These are phyloP conservation scores for Gadus macrocephalus DNA, from an alignment of 2,113 vertebrate genomes.

Conservation along the genomic window DNA sequence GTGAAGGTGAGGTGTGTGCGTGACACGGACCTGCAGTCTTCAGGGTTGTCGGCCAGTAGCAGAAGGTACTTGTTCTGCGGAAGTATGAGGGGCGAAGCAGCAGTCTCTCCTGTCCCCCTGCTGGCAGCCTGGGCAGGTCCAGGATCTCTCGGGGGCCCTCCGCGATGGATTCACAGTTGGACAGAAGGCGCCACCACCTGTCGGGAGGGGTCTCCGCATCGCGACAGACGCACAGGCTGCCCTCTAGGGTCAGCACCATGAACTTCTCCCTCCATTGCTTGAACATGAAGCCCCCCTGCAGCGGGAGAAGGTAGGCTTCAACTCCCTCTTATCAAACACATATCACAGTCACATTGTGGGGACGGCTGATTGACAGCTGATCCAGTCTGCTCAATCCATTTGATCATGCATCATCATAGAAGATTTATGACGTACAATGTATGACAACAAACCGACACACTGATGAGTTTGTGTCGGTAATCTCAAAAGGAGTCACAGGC, in stretches of 20 bases:
- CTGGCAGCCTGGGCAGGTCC: conserved; percentile 73
- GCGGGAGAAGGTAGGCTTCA: not conserved
- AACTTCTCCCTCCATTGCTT: conserved; percentile 84
- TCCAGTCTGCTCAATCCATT: no score
- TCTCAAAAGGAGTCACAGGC: no score
- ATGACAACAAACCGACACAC: no score
- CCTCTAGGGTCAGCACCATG: conserved; percentile 71
- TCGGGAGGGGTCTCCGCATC: conserved; percentile 72
- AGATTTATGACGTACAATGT: no score
- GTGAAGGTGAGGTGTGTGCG: not conserved
- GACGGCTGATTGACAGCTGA: no score
- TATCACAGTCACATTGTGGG: no score
- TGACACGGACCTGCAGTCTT: conserved; percentile 71
- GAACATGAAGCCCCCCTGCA: conserved; percentile 78
- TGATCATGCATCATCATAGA: no score
- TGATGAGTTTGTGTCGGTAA: no score
- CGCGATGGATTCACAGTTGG: conserved; percentile 65
- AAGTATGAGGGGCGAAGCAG: conserved; percentile 77
- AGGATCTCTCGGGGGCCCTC: conserved; percentile 75
- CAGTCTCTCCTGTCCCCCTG: conserved; percentile 73
- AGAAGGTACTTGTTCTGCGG: conserved; percentile 73
- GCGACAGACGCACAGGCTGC: conserved; percentile 72
- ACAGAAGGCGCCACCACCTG: conserved; percentile 68
- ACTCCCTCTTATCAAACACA: no score
- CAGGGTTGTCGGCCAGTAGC: conserved; percentile 67